Evolutionary conservation across 2,888 invertebrate genomes (phyloP).

Genomic region (Hetaerina titia): DNA sequence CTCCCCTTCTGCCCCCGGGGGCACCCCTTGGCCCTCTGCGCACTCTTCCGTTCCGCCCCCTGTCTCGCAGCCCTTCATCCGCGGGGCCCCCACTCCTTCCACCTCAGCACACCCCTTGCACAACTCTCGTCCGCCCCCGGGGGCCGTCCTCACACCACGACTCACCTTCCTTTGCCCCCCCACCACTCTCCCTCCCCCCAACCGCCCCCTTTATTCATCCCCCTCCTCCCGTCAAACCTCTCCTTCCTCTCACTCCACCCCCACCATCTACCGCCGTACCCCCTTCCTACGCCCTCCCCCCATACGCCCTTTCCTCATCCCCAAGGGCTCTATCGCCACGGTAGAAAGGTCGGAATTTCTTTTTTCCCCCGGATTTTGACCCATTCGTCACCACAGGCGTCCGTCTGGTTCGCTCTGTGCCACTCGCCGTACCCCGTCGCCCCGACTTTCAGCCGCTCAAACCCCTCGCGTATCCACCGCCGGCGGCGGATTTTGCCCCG

Average conservation of each 20-base stretch:
- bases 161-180: background rate
- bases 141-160: background rate
- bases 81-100: slow-evolving; percentile 29
- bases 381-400: slow-evolving; percentile 27
- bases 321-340: slow-evolving; percentile 11
- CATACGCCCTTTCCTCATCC: background rate
- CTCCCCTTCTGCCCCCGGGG: background rate
- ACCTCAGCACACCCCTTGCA: slow-evolving; percentile 30
- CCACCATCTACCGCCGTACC: background rate
- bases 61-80: slow-evolving; percentile 6
- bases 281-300: background rate
- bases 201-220: background rate
- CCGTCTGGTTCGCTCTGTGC: background rate
- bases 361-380: slow-evolving; percentile 35
- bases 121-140: background rate
- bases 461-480: too few species aligned
- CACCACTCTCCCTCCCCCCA: background rate
- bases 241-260: background rate
- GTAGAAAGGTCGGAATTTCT: slow-evolving; percentile 17
- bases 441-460: too few species aligned
- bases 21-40: background rate
- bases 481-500: too few species aligned
- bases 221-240: background rate
- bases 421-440: background rate
- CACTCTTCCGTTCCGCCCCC: slow-evolving; percentile 31